These are phyloP conservation scores for Calliopsis andreniformis DNA, from an alignment of 1,140 invertebrate species.

Conservation along the genomic window DNA sequence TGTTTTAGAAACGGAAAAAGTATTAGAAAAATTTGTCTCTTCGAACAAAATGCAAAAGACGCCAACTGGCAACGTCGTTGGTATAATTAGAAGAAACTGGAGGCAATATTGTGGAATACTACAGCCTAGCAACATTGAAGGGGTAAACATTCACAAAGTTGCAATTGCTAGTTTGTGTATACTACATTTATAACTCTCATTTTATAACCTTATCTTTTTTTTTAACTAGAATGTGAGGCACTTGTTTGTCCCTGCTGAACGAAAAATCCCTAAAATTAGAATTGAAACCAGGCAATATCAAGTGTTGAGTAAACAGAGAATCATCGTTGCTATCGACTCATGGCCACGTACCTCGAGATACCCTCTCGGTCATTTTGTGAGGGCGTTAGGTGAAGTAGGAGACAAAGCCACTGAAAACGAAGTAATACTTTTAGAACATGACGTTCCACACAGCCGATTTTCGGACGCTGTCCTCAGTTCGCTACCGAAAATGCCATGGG, in stretches of 20 bases:
- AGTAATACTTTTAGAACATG: slow-evolving; percentile 97
- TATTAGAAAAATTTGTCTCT: slow-evolving; percentile 73
- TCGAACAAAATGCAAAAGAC: slow-evolving; percentile 80
- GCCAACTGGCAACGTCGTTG: slow-evolving; percentile 95
- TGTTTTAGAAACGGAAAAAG: slow-evolving; percentile 83
- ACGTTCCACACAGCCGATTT: slow-evolving; percentile 97
- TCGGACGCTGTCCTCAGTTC: slow-evolving; percentile 96
- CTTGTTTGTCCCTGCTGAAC: slow-evolving; percentile 94
- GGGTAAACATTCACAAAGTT: slow-evolving; percentile 78
- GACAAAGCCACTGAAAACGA: slow-evolving; percentile 97
- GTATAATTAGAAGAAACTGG: slow-evolving; percentile 98
- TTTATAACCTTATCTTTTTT: slow-evolving; percentile 22
- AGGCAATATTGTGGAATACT: slow-evolving; percentile 98
- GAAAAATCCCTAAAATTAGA: slow-evolving; percentile 93
- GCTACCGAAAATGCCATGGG: slow-evolving; percentile 95
- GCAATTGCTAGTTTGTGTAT: neutral
- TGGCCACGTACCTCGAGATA: slow-evolving; percentile 94
- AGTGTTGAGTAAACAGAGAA: slow-evolving; percentile 89
- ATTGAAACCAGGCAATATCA: slow-evolving; percentile 96
- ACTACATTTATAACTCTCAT: slow-evolving; percentile 18
- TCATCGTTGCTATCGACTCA: slow-evolving; percentile 95
- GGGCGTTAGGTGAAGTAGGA: slow-evolving; percentile 91
- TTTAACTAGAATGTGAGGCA: slow-evolving; percentile 85
- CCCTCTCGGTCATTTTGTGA: slow-evolving; percentile 92
- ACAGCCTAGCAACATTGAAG: slow-evolving; percentile 88